These are phyloP conservation scores for Cotesia glomerata DNA, from an alignment of 1,140 invertebrate species.

Conservation along the genomic window DNA sequence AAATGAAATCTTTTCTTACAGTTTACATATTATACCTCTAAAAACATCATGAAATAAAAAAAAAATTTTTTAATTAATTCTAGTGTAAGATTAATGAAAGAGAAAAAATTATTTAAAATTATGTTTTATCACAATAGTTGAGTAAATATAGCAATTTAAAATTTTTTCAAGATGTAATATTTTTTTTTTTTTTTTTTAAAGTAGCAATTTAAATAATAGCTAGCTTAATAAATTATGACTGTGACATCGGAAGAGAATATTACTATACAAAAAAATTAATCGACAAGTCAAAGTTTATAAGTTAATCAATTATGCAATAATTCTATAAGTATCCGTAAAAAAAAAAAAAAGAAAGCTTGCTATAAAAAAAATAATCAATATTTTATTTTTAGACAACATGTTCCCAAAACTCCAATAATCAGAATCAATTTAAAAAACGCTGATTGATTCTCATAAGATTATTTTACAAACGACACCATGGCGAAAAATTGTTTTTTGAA, in stretches of 20 bases:
- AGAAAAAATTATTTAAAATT: slow-evolving; percentile 11
- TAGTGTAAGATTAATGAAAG: no score
- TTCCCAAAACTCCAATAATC: slow-evolving; percentile 68
- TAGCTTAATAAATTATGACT: no score
- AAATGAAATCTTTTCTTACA: slow-evolving; percentile 28
- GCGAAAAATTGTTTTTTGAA: no score
- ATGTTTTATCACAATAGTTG: background rate
- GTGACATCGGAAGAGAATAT: no score
- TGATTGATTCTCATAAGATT: slow-evolving; percentile 63
- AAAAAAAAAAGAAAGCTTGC: background rate
- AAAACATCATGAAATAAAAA: no score
- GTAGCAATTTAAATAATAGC: no score
- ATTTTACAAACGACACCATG: slow-evolving; percentile 46
- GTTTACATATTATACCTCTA: no score
- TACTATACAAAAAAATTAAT: no score
- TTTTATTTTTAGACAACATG: slow-evolving; percentile 68
- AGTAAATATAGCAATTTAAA: background rate
- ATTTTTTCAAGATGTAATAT: no score
- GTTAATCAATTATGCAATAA: background rate
- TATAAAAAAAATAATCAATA: slow-evolving; percentile 14
- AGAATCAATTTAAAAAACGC: slow-evolving; percentile 73
- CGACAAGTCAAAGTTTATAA: no score
- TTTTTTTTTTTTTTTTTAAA: no score
- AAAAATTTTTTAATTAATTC: no score
- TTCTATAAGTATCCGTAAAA: background rate